phyloP scores from a whole-genome alignment of 2,113 vertebrate species.

The Danionella cerebrum region DNA sequence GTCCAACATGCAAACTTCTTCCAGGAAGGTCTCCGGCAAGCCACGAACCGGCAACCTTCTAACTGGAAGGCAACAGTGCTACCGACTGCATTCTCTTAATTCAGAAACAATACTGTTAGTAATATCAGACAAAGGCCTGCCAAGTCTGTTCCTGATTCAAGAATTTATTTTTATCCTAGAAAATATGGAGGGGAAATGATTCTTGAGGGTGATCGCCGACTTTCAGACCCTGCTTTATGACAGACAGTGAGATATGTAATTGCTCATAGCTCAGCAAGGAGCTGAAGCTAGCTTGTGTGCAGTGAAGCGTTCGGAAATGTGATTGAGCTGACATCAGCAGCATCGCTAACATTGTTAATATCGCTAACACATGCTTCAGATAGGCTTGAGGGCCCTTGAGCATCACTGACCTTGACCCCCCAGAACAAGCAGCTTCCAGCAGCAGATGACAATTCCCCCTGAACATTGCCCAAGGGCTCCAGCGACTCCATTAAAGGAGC shows the following conservation, averaged over 20 bases:
- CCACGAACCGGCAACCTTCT: no score
- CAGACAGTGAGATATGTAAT: constrained; percentile 19
- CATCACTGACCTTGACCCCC: constrained; percentile 10
- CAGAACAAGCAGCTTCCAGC: background rate
- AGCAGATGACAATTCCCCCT: background rate
- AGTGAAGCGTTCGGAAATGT: constrained; percentile 10
- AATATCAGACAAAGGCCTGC: no score
- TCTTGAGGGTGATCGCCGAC: constrained; percentile 2
- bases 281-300: background rate
- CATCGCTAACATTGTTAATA: constrained; percentile 1
- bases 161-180: constrained; percentile 8
- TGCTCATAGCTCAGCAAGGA: constrained; percentile 15
- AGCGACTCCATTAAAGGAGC: constrained; percentile 39
- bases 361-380: background rate
- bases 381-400: constrained; percentile 2
- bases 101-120: no score
- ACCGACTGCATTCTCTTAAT: no score
- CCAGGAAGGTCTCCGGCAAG: no score
- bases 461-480: constrained; percentile 8
- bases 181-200: constrained; percentile 33
- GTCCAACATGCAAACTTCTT: no score
- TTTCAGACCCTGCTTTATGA: constrained; percentile 20
- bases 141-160: background rate
- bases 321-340: constrained; percentile 2
- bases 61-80: no score